These are phyloP conservation scores for Phocides pigmalion DNA, from an alignment of 1,140 invertebrate genomes.

Conservation along the genomic window DNA sequence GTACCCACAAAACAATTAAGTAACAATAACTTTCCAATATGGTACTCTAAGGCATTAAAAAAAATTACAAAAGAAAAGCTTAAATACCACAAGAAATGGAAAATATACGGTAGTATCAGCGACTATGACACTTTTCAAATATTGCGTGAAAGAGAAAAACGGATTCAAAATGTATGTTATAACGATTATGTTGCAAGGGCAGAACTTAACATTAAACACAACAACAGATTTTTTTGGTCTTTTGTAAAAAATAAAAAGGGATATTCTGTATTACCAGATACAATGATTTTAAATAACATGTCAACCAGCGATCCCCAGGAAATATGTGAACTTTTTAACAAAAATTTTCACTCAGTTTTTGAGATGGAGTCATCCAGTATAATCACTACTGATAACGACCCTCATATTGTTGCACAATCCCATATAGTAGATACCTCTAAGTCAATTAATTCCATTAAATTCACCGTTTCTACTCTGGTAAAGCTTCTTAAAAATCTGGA, in stretches of 20 bases:
- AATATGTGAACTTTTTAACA: constrained; percentile 10
- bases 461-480: background rate
- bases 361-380: background rate
- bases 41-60: constrained; percentile 9
- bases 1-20: background rate
- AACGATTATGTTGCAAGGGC: background rate
- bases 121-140: constrained; percentile 3
- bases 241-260: constrained; percentile 19
- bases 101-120: background rate
- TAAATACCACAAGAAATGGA: constrained; percentile 18
- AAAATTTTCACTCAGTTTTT: constrained; percentile 13
- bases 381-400: background rate
- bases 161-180: background rate
- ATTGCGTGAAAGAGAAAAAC: constrained; percentile 9
- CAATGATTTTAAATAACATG: background rate
- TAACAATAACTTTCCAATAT: constrained; percentile 1
- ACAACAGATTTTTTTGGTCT: constrained; percentile 11
- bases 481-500: constrained; percentile 20
- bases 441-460: background rate
- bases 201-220: background rate
- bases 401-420: background rate
- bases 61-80: constrained; percentile 17
- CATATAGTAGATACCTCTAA: background rate
- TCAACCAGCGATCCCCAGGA: background rate
- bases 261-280: background rate